Evolutionary conservation across 2,888 invertebrate species (phyloP).

Genomic region (Spisula subtruncata): DNA sequence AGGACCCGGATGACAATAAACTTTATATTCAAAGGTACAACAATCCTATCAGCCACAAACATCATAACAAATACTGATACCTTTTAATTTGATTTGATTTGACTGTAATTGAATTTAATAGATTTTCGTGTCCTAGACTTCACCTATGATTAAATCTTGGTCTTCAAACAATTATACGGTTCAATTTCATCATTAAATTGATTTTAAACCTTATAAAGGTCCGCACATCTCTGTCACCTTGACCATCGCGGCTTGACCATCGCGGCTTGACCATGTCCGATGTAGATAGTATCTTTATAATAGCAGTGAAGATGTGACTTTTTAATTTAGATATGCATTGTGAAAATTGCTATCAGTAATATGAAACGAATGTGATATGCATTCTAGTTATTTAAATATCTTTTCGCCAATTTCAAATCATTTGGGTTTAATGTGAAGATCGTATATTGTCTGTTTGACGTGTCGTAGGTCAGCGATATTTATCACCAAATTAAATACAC

Average conservation of each 20-base stretch:
- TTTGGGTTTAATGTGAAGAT: constrained; percentile 25
- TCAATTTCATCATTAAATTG: constrained; percentile 69
- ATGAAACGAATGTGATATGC: constrained; percentile 30
- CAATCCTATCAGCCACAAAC: constrained; percentile 23
- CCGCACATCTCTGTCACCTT: constrained; percentile 42
- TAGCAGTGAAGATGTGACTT: constrained; percentile 33
- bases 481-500: constrained; percentile 18
- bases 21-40: neutral
- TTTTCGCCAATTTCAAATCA: constrained; percentile 27
- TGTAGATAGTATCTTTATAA: constrained; percentile 35
- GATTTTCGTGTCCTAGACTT: constrained; percentile 47
- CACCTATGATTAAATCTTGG: constrained; percentile 56
- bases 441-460: neutral
- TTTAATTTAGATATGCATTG: constrained; percentile 43
- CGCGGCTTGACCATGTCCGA: neutral
- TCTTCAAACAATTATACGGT: constrained; percentile 60
- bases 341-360: constrained; percentile 38
- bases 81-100: constrained; percentile 57
- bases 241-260: constrained; percentile 33
- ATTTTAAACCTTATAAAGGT: constrained; percentile 49
- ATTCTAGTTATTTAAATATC: constrained; percentile 26
- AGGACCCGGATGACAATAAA: constrained; percentile 6
- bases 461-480: constrained; percentile 14
- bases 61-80: constrained; percentile 40
- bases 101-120: constrained; percentile 67